phyloP scores from a whole-genome alignment of 2,113 vertebrate species.

The Callipepla californica region DNA sequence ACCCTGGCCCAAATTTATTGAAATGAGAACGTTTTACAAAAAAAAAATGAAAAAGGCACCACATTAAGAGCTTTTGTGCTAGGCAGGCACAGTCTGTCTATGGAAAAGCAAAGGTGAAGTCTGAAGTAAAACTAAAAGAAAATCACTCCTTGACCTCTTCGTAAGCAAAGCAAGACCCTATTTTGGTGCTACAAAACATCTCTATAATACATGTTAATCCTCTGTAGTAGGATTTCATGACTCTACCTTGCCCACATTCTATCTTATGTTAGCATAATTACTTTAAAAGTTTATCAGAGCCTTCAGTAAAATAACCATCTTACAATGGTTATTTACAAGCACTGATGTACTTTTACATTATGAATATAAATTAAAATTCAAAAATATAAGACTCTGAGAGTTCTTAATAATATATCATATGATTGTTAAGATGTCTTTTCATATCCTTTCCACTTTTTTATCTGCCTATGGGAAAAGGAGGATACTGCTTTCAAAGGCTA shows the following conservation, averaged over 20 bases:
- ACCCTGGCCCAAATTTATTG: background rate
- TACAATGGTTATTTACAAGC: background rate
- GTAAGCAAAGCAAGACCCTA: background rate
- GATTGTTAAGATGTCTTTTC: background rate
- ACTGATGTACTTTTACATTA: background rate
- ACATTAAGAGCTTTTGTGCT: background rate
- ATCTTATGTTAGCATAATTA: background rate
- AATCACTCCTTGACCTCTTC: background rate
- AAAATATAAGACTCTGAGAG: background rate
- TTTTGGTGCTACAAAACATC: background rate
- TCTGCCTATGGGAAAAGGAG: background rate
- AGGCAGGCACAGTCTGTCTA: background rate
- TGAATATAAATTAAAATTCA: background rate
- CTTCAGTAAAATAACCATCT: background rate
- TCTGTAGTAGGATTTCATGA: background rate
- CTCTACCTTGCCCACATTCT: background rate
- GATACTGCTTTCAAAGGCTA: conserved; percentile 2
- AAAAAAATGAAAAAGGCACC: background rate
- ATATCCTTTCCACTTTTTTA: background rate
- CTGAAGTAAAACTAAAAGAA: background rate
- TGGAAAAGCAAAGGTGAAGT: background rate
- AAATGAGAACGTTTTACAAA: background rate
- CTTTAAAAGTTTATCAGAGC: background rate
- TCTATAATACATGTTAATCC: background rate
- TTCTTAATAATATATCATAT: background rate